Percentiles rank a stretch among this genome's conserved stretches.
phyloP scores from a whole-genome alignment of 2,888 invertebrate species.

The Hirtodrosophila trivittata region DNA sequence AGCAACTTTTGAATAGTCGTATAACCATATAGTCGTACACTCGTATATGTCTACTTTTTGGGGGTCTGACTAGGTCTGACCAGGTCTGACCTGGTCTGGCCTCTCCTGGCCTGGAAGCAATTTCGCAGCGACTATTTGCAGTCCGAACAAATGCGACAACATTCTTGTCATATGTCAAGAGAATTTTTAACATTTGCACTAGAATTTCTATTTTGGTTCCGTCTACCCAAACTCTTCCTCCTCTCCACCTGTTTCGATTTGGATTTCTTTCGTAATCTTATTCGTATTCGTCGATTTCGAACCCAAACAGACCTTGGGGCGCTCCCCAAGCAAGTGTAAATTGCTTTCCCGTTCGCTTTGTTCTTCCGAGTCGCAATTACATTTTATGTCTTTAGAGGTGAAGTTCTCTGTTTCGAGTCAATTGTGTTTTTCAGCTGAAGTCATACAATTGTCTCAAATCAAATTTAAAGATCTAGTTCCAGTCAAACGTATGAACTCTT shows the following conservation, averaged over 20 bases:
- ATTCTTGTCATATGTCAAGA: constrained; percentile 69
- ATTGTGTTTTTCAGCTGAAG: too few species aligned
- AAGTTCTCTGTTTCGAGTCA: not conserved
- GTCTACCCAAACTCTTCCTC: not conserved
- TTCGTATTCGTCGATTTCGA: constrained; percentile 4
- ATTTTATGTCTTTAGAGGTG: constrained; percentile 20
- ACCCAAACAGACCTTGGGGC: constrained; percentile 43
- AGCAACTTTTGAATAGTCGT: constrained; percentile 59
- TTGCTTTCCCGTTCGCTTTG: constrained; percentile 29
- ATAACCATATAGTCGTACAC: too few species aligned
- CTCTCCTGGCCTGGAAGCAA: constrained; percentile 50
- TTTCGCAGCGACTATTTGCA: constrained; percentile 42
- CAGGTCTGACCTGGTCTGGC: not conserved
- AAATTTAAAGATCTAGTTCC: too few species aligned
- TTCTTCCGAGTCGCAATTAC: constrained; percentile 27
- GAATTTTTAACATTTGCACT: constrained; percentile 67
- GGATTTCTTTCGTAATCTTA: constrained; percentile 12
- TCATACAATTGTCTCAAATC: too few species aligned
- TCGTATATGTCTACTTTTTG: constrained; percentile 4
- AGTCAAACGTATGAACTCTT: too few species aligned
- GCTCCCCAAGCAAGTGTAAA: constrained; percentile 35
- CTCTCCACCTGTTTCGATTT: constrained; percentile 2
- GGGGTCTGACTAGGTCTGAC: constrained; percentile 3
- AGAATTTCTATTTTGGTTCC: constrained; percentile 65
- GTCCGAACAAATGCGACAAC: constrained; percentile 31